These are phyloP conservation scores for Galaxias olidus DNA, from an alignment of 2,797 vertebrate species.

Conservation along the genomic window DNA sequence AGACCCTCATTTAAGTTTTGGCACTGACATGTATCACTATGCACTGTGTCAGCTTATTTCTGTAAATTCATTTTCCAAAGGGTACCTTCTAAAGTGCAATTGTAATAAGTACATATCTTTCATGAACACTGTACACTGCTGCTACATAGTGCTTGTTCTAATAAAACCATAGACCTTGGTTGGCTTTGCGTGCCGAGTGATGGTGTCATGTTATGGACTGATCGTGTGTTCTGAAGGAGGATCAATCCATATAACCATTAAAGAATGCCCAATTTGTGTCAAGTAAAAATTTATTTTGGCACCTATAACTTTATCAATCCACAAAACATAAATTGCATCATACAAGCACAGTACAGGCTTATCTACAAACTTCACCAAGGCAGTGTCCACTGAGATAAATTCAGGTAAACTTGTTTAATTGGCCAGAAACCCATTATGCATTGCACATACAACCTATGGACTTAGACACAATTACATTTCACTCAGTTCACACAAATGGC, in stretches of 20 bases:
- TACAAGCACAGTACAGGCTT: no score
- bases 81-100: slow-evolving; percentile 89
- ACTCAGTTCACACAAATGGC: no score
- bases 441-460: no score
- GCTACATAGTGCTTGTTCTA: slow-evolving; percentile 94
- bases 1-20: slow-evolving; percentile 55
- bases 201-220: no score
- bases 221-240: not conserved
- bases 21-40: slow-evolving; percentile 72
- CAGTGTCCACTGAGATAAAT: no score
- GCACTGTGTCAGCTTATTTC: slow-evolving; percentile 73
- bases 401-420: no score
- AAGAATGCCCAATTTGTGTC: not conserved
- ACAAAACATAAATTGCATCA: no score
- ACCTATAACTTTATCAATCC: no score
- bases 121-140: slow-evolving; percentile 88
- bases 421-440: no score
- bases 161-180: slow-evolving; percentile 80
- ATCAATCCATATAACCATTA: not conserved
- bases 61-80: slow-evolving; percentile 78
- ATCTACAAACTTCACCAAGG: no score
- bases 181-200: not conserved
- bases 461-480: no score
- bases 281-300: not conserved
- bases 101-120: slow-evolving; percentile 85